Evolutionary conservation across 2,113 vertebrate species (phyloP).

Genomic region (Phoenicopterus ruber): DNA sequence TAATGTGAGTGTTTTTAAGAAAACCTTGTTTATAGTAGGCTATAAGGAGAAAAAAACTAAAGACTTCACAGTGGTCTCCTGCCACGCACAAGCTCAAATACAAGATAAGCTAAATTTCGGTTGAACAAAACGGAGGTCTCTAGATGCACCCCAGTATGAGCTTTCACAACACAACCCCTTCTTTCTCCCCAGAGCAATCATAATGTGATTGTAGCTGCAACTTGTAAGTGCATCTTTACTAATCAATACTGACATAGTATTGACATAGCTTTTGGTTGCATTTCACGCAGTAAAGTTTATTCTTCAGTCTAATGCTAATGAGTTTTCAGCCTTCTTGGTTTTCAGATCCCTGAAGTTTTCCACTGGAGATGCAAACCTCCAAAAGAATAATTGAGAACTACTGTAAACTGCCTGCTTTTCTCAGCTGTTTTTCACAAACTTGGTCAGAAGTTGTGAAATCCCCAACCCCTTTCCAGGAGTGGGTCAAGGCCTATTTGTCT

Average conservation of each 20-base stretch:
- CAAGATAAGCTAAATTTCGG: not conserved
- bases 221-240: not conserved
- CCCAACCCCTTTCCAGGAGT: not conserved
- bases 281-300: too few relatives aligned
- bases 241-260: not conserved
- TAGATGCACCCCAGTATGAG: rapidly evolving
- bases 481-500: not conserved
- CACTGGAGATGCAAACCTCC: not conserved
- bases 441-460: not conserved
- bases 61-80: not conserved
- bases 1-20: not conserved
- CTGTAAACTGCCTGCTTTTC: not conserved
- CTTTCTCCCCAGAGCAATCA: not conserved
- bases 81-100: not conserved
- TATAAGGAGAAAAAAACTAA: not conserved
- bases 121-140: not conserved
- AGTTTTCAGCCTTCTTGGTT: not conserved
- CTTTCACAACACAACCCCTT: not conserved
- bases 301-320: not conserved
- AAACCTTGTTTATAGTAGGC: not conserved
- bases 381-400: not conserved
- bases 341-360: not conserved
- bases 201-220: not conserved
- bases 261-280: too few relatives aligned
- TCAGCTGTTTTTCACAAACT: not conserved